Base-by-base conservation (phyloP, 2,888 invertebrate species). In the Nesidiocoris tenuis region DNA sequence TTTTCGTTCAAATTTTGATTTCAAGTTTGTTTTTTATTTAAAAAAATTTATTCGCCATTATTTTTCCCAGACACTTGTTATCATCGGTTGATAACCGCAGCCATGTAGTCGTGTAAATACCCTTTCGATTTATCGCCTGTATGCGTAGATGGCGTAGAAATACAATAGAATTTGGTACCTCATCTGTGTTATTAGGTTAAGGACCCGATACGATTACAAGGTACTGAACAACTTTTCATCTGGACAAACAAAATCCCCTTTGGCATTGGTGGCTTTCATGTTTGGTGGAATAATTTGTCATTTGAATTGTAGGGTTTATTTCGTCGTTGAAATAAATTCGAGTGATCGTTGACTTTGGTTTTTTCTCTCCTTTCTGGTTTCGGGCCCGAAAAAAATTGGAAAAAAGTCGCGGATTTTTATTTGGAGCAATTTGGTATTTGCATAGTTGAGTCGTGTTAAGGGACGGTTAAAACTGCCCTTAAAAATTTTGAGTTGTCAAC, bases 171-270 rank as follows among this genome's bases (percentile, higher is more conserved):
- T n/a, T n/a, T n/a, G n/a, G n/a, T n/a, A n/a, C n/a, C n/a, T n/a
- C n/a, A 70, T 70, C 70, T 70, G 70, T 70, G 70, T 57, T 70
- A 70, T 57, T 70, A 70, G 70, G 59, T 61, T 16, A 57, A 70
- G 57, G 59, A 55, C 5, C n/a, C 16, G 56, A 65, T 22, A 24
- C 17, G 9, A 39, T 65, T 65, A 54, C 54, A 39, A 54, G 54
- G 21, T 24, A 39, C 39, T 56, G 24, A 19, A 67, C 19, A 67
- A n/a, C 54, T 22, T 54, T 67, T 55, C 17, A 24, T 57, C n/a
- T n/a, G n/a, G n/a, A n/a, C n/a, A n/a, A n/a, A 61, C 18, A 21
- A 22, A 59, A 12, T 59, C 57, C 19, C 57, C 18, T n/a, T n/a
- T n/a, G n/a, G n/a, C 17, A 56, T 5, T 5, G 22, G 24, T 56